Base-by-base conservation (phyloP, 2,888 invertebrate genomes). In the Eupithecia insigniata region DNA sequence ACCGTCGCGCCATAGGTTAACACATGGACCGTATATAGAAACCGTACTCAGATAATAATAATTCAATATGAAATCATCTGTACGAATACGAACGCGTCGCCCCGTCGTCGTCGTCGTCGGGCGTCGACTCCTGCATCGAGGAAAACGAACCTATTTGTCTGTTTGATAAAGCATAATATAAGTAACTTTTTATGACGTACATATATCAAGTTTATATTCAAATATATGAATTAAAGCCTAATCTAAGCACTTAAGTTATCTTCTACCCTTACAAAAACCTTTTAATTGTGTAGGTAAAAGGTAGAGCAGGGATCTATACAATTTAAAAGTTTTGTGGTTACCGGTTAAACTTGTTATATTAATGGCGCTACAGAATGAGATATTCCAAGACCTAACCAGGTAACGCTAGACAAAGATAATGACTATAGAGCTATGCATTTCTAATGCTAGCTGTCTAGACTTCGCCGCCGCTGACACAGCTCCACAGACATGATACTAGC, bases 1-100 rank as follows among this genome's bases (percentile, higher is more conserved):
- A 85, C 84, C 70, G 69, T 76, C 79, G 75, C 85, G 84, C 84
- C 85, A 83, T 86, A 84, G 83, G 81, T 81, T 79, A 39, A 69
- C 72, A 75, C 69, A 71, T 74, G 73, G 62, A 77, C 79, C 76
- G 76, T 77, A 76, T 80, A 79, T 75, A 77, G 73, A 78, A 79
- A 77, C 79, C 79, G 79, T 76, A 71, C 71, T 70, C 71, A 62
- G 78, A 67, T 69, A 75, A 72, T 72, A 78, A 73, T 76, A 69
- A 77, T 68, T 72, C 69, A 68, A 76, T 73, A 73, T 71, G 32
- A 74, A 70, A 72, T 77, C 74, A 55, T 67, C 67, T 60, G 69
- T n/a, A n/a, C 67, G 70, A n/a, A n/a, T n/a, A n/a, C 64, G n/a
- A 43, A 60, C 60, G 67, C 72, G 58, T 51, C 51, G 51, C 22